phyloP scores from a whole-genome alignment of 2,888 invertebrate genomes.

The Coenonympha arcania region DNA sequence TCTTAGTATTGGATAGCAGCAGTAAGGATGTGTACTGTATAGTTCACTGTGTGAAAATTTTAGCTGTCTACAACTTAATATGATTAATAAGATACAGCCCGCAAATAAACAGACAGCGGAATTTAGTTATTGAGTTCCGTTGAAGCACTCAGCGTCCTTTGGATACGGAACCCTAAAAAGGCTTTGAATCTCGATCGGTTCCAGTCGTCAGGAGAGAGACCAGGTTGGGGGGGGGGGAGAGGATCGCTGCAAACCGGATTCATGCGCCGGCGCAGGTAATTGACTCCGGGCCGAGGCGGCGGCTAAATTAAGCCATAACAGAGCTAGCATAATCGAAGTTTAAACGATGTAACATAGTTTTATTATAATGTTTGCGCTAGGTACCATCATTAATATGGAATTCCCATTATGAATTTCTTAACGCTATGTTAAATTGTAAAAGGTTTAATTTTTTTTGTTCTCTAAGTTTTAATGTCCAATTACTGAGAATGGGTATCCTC shows the following conservation, averaged over 20 bases:
- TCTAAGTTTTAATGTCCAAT: too few relatives aligned
- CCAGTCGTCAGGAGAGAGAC: constrained; percentile 36
- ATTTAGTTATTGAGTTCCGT: too few relatives aligned
- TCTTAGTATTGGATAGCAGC: too few relatives aligned
- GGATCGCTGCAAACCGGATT: constrained; percentile 58
- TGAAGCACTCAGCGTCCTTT: too few relatives aligned
- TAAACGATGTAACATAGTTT: constrained; percentile 45
- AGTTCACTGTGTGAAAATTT: too few relatives aligned
- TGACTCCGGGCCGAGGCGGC: constrained; percentile 44
- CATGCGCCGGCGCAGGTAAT: constrained; percentile 69
- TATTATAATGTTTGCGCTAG: constrained; percentile 41
- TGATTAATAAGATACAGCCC: too few relatives aligned
- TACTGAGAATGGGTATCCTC: too few relatives aligned
- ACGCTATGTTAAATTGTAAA: background rate
- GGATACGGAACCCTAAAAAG: constrained; percentile 63
- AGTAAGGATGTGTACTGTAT: too few relatives aligned
- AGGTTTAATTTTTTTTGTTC: constrained; percentile 17
- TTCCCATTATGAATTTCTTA: constrained; percentile 23
- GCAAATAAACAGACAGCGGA: too few relatives aligned
- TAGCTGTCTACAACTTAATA: too few relatives aligned
- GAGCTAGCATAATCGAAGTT: constrained; percentile 48
- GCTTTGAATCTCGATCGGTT: constrained; percentile 50
- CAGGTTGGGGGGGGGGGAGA: constrained; percentile 30
- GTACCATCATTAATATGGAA: constrained; percentile 41
- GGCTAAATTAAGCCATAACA: constrained; percentile 69